phyloP scores from a whole-genome alignment of 2,797 vertebrate genomes.

The Myotis vivesi region DNA sequence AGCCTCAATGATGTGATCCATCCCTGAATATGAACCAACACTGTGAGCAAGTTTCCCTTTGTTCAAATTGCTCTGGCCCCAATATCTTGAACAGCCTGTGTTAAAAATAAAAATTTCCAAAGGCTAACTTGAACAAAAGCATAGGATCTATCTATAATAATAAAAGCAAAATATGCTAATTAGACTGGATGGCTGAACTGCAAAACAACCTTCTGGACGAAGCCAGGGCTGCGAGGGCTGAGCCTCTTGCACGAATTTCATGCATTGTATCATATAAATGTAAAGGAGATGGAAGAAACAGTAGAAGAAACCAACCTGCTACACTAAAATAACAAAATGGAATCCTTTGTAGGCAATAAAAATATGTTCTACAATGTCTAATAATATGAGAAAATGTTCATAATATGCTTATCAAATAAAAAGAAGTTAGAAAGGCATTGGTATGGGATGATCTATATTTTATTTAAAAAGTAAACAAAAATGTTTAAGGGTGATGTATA shows the following conservation, averaged over 20 bases:
- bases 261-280: not conserved
- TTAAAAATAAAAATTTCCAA: constrained; percentile 35
- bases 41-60: not conserved
- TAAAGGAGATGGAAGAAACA: constrained; percentile 2
- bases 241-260: too few species aligned
- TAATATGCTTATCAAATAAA: not conserved
- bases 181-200: too few species aligned
- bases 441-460: not conserved
- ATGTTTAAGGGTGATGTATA: not conserved
- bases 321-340: not conserved
- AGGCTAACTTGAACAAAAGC: not conserved
- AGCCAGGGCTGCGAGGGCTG: rapidly evolving
- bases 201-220: too few species aligned
- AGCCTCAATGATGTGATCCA: not conserved
- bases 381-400: not conserved
- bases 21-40: not conserved
- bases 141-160: not conserved
- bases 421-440: not conserved
- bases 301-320: not conserved
- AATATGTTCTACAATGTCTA: not conserved
- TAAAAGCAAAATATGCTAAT: too few species aligned
- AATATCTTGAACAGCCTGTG: not conserved
- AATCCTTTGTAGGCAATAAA: not conserved
- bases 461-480: not conserved
- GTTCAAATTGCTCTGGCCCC: not conserved